Base-by-base conservation (phyloP, 1,140 invertebrate species). In the Cyclargus thomasi region DNA sequence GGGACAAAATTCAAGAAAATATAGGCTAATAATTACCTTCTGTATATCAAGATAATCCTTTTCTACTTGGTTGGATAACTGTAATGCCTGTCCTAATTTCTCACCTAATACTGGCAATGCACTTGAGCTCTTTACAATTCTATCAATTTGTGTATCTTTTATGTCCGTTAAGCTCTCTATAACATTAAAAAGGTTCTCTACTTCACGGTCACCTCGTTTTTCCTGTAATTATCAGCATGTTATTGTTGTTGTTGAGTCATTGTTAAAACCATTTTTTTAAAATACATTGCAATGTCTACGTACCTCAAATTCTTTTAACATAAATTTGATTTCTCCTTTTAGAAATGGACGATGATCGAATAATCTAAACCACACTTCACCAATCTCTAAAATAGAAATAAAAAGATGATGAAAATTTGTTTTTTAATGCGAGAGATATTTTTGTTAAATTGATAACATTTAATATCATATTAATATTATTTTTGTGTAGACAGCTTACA, bases 331-430 rank as follows among this genome's bases (percentile, higher is more conserved):
- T 93, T 97, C 96, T 67, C 96, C 95, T 89, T 93, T 94, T 62
- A 97, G 82, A 86, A 97, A 96, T 20, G 95, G 95, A 67, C 94
- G 92, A 81, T 97, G 96, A 86, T 97, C 95, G 91, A 97, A 96
- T 69, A 97, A 90, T 83, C 96, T 92, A 73, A 92, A 93, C 93
- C 95, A 96, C 87, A 97, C 94, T 88, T 96, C 95, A 68, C 94
- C 93, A 76, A 94, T 93, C 92, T 96, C 96, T 97, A 75, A 72
- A 81, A 75, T 21, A 21, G 53, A 47, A 47, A 16, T 47, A 47
- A 14, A 14, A 0, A 16, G 3, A 47, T 14, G 39, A 47, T 47
- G 8, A 29, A 29, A 8, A 29, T 4, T 29, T 3, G 8, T 4
- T 0, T 4, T 29, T 29, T 5, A 7, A 29, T 29, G 29, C 5